A percentile compares a stretch with the other conserved stretches of the same genome.
phyloP scores from a whole-genome alignment of 2,797 vertebrate species.

The Hydrolagus colliei region DNA sequence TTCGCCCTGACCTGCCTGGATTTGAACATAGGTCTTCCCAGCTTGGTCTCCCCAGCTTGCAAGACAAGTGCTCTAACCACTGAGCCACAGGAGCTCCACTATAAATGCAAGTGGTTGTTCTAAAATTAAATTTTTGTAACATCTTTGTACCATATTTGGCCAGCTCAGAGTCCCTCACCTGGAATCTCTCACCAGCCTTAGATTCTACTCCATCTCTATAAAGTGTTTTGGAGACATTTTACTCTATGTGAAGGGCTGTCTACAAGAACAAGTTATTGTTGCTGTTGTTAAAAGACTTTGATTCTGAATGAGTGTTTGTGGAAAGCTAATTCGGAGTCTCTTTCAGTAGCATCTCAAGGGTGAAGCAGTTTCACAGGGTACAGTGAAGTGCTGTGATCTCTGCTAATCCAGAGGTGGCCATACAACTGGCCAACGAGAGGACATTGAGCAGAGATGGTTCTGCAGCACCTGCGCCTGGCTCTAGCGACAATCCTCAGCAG shows the following conservation, averaged over 20 bases:
- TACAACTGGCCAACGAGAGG: background rate
- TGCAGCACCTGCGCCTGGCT: conserved; percentile 28
- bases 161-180: too few species aligned
- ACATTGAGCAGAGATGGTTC: background rate
- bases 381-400: background rate
- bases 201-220: too few species aligned
- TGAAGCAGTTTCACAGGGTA: background rate
- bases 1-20: too few species aligned
- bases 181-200: too few species aligned
- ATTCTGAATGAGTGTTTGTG: background rate
- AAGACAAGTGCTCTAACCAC: too few species aligned
- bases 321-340: conserved; percentile 34
- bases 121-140: too few species aligned
- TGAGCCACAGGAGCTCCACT: too few species aligned
- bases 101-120: too few species aligned
- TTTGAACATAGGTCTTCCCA: too few species aligned
- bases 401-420: background rate
- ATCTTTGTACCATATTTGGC: too few species aligned
- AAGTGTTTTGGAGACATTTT: background rate
- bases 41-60: too few species aligned
- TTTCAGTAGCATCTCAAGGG: background rate
- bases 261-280: background rate
- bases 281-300: background rate
- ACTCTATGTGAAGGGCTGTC: background rate
- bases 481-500: conserved; percentile 31